A percentile compares a stretch with the other conserved stretches of the same genome.
phyloP scores from a whole-genome alignment of 2,113 vertebrate genomes.

The Paramisgurnus dabryanus region DNA sequence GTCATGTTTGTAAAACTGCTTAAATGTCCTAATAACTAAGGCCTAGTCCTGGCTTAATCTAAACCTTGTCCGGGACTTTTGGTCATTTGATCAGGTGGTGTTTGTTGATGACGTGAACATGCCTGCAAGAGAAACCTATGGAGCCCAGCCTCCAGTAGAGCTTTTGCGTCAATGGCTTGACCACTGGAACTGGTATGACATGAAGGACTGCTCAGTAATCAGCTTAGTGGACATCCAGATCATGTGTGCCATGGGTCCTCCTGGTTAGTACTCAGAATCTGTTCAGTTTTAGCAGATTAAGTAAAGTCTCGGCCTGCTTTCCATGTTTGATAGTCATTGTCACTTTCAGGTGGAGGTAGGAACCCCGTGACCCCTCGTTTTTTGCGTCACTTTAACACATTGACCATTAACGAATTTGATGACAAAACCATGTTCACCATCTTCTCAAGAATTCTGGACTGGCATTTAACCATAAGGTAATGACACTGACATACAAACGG shows the following conservation, averaged over 20 bases:
- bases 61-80: not conserved
- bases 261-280: conserved; percentile 72
- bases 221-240: conserved; percentile 85
- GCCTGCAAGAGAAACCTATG: conserved; percentile 88
- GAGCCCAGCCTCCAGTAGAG: conserved; percentile 90
- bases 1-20: no score
- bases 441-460: conserved; percentile 86
- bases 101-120: conserved; percentile 96
- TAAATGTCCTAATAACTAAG: no score
- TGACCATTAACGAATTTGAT: conserved; percentile 91
- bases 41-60: no score
- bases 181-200: conserved; percentile 93
- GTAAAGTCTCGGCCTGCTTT: not conserved
- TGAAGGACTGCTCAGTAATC: conserved; percentile 86
- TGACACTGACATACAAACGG: not conserved
- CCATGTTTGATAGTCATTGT: not conserved
- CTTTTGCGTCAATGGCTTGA: conserved; percentile 90
- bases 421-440: conserved; percentile 87
- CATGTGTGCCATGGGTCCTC: conserved; percentile 89
- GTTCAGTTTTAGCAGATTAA: not conserved
- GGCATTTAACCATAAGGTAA: conserved; percentile 85
- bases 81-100: conserved; percentile 74
- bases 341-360: conserved; percentile 81
- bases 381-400: conserved; percentile 85
- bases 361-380: conserved; percentile 88